A percentile compares a stretch with the other conserved stretches of the same genome.
Evolutionary conservation across 2,888 invertebrate species (phyloP).

Genomic region (Apoda limacodes): DNA sequence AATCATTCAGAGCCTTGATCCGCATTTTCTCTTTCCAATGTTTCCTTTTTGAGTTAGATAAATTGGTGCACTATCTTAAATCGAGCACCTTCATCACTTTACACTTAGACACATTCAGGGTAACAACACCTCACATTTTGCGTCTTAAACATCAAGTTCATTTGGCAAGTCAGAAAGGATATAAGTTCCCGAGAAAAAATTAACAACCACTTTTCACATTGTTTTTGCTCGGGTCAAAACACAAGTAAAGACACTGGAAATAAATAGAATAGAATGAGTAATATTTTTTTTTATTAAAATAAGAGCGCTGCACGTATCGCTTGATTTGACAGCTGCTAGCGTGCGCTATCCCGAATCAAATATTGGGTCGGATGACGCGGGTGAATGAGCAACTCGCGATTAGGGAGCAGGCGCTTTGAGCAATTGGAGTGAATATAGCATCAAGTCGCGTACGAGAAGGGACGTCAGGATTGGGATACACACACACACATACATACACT

Average conservation of each 20-base stretch:
- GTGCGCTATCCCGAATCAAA: slow-evolving; percentile 57
- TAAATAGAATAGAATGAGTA: slow-evolving; percentile 33
- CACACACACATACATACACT: too few species aligned
- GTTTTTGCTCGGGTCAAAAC: slow-evolving; percentile 68
- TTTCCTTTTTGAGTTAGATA: slow-evolving; percentile 64
- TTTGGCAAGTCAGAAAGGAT: slow-evolving; percentile 58
- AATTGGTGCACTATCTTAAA: slow-evolving; percentile 42
- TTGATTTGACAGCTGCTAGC: slow-evolving; percentile 66
- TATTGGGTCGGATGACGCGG: slow-evolving; percentile 41
- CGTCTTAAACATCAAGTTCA: slow-evolving; percentile 34
- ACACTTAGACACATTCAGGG: slow-evolving; percentile 47
- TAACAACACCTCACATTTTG: slow-evolving; percentile 55
- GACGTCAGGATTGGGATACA: slow-evolving; percentile 46
- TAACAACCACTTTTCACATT: slow-evolving; percentile 72
- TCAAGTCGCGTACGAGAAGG: slow-evolving; percentile 35
- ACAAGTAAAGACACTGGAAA: slow-evolving; percentile 66
- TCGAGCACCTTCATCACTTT: slow-evolving; percentile 55
- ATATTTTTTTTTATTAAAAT: slow-evolving; percentile 27
- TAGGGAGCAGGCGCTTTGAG: slow-evolving; percentile 35
- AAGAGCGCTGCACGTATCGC: slow-evolving; percentile 46
- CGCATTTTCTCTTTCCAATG: slow-evolving; percentile 68
- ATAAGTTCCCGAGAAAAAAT: slow-evolving; percentile 62
- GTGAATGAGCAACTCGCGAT: slow-evolving; percentile 49
- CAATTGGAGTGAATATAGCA: slow-evolving; percentile 38
- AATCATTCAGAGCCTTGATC: slow-evolving; percentile 59